phyloP scores from a whole-genome alignment of 2,888 invertebrate genomes.

The Scaptomyza tumidula region DNA sequence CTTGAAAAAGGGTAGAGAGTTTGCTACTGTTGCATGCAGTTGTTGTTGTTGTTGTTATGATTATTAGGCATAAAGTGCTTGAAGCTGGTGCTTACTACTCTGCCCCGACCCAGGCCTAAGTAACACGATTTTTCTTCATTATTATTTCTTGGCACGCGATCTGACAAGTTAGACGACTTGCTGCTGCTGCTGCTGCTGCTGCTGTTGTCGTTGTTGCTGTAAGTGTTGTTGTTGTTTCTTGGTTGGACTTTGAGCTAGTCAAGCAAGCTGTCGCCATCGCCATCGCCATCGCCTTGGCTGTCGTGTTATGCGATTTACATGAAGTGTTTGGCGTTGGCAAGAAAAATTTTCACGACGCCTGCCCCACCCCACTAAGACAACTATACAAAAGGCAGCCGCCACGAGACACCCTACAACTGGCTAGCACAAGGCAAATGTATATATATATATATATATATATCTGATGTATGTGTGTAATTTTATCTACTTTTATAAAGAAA shows the following conservation, averaged over 20 bases:
- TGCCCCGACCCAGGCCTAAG: slow-evolving; percentile 60
- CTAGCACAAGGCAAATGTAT: background rate
- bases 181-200: slow-evolving; percentile 27
- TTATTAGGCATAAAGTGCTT: slow-evolving; percentile 64
- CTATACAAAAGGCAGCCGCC: too few relatives aligned
- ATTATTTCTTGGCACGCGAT: slow-evolving; percentile 81
- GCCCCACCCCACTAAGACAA: slow-evolving; percentile 1
- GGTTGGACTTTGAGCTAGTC: slow-evolving; percentile 72
- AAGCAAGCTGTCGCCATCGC: slow-evolving; percentile 72
- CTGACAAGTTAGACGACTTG: slow-evolving; percentile 71
- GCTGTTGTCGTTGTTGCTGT: slow-evolving; percentile 31
- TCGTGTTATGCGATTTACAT: slow-evolving; percentile 72
- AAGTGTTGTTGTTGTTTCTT: slow-evolving; percentile 28
- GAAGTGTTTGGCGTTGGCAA: slow-evolving; percentile 56
- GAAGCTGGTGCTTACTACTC: slow-evolving; percentile 29
- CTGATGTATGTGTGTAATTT: background rate
- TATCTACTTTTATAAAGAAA: slow-evolving; percentile 55
- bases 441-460: background rate
- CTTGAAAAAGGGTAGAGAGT: background rate
- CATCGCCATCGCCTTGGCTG: slow-evolving; percentile 59
- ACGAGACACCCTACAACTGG: background rate
- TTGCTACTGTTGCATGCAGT: slow-evolving; percentile 2
- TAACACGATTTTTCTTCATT: slow-evolving; percentile 78
- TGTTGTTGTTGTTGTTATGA: slow-evolving; percentile 25
- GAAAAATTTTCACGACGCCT: slow-evolving; percentile 30